phyloP scores from a whole-genome alignment of 2,113 vertebrate genomes.

The Lophotis ruficrista region DNA sequence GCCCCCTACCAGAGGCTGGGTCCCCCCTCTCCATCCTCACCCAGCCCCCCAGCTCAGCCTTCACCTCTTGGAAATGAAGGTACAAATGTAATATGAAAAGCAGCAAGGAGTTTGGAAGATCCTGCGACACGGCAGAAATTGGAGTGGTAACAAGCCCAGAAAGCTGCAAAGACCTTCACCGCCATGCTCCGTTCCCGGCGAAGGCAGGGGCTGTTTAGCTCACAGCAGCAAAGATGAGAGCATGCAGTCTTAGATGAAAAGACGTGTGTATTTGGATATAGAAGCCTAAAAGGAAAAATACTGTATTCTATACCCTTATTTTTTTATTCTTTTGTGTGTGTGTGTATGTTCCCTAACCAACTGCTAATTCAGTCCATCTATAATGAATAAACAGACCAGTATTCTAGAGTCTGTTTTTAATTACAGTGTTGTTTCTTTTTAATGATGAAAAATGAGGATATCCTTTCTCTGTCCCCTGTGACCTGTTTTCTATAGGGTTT shows the following conservation, averaged over 20 bases:
- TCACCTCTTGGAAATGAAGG: neutral
- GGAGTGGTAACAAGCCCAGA: neutral
- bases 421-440: conserved; percentile 43
- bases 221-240: neutral
- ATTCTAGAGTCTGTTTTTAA: conserved; percentile 41
- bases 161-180: conserved; percentile 23
- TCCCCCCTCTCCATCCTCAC: neutral
- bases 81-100: neutral
- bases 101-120: neutral
- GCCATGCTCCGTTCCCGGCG: neutral
- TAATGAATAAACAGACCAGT: conserved; percentile 13
- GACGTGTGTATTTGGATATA: neutral
- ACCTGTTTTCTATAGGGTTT: conserved; percentile 3
- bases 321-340: neutral
- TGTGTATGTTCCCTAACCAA: neutral
- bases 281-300: neutral
- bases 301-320: neutral
- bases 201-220: neutral
- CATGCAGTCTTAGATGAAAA: neutral
- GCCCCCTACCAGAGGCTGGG: neutral
- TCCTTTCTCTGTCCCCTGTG: conserved; percentile 20
- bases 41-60: neutral
- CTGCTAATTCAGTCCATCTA: conserved; percentile 22
- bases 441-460: conserved; percentile 49
- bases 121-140: neutral